These are phyloP conservation scores for Diplodus puntazzo DNA, from an alignment of 2,797 vertebrate species.

Conservation along the genomic window DNA sequence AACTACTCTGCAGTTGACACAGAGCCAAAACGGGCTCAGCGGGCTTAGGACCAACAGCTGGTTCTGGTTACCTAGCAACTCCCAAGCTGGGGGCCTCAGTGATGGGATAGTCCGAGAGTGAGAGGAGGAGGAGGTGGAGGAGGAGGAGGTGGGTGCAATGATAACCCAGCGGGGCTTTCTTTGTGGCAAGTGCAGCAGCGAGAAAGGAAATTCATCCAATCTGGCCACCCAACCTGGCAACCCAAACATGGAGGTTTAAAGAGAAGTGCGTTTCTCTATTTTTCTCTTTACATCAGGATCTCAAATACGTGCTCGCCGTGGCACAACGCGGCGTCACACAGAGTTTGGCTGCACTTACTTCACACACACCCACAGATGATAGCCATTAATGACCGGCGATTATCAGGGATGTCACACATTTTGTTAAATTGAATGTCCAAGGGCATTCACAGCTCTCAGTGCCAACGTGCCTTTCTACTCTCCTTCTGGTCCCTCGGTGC, in stretches of 20 bases:
- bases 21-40: conserved; percentile 72
- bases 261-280: not conserved
- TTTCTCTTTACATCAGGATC: conserved; percentile 23
- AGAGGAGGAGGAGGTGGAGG: conserved; percentile 17
- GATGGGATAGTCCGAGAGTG: conserved; percentile 54
- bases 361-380: conserved; percentile 55
- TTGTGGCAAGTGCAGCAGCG: conserved; percentile 63
- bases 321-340: conserved; percentile 12
- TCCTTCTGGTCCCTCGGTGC: not conserved
- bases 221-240: conserved; percentile 53
- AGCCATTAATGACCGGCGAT: conserved; percentile 43
- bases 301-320: conserved; percentile 11
- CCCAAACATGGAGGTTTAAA: conserved; percentile 13
- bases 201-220: conserved; percentile 43
- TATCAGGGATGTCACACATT: conserved; percentile 41
- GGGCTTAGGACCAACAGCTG: conserved; percentile 83
- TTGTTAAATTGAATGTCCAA: conserved; percentile 36
- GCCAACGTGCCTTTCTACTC: conserved; percentile 1
- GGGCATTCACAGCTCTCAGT: conserved; percentile 35
- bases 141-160: not conserved
- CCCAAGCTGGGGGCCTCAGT: conserved; percentile 75
- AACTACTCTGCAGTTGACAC: conserved; percentile 68
- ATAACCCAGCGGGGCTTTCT: conserved; percentile 46
- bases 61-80: conserved; percentile 89
- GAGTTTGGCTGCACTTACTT: conserved; percentile 50